Evolutionary conservation across 1,140 invertebrate genomes (phyloP), one percentile per base, ranked within the genome.

Genomic region (Plectus sambesii): DNA sequence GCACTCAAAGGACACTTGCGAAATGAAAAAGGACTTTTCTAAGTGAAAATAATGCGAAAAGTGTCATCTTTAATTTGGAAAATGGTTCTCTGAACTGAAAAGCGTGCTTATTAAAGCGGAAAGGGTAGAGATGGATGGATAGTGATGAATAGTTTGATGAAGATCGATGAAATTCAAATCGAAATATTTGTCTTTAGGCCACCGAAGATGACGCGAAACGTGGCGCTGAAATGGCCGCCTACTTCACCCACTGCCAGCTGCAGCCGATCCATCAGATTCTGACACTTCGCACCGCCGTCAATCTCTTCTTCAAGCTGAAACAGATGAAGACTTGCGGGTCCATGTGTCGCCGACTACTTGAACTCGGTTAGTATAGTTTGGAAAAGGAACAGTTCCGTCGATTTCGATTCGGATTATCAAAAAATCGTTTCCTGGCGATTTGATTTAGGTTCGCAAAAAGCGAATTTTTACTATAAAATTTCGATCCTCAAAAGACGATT

Each of bases 171-270:
- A n/a, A 12, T 8, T 8, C 5, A 17, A 12, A 17, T 33, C 15
- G 6, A 43, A 8, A 9, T 43, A 27, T 2, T 44, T 37, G 35
- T 8, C 53, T 41, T 36, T 37, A n/a, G n/a, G 76, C 75, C 19
- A 59, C 24, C 45, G 23, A 59, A 54, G 59, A 65, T 5, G 61
- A 55, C 23, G 44, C 42, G 0, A 54, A 61, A 24, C 26, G 68
- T 17, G 58, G 62, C 42, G 47, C 63, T 5, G 70, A 76, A 66
- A 83, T 99, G 81, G 90, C 92, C 2, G 92, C 90, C 0, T 99
- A 98, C 70, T 99, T 99, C 71, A 96, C 93, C 0, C 92, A 99
- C 69, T 94, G 88, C 68, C 85, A 87, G 62, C 74, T 98, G 8
- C 89, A 98, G 69, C 85, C 89, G 0, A 80, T 92, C 1, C 93